Base-by-base conservation (phyloP, 2,113 vertebrate species). In the Marcusenius ussheri region DNA sequence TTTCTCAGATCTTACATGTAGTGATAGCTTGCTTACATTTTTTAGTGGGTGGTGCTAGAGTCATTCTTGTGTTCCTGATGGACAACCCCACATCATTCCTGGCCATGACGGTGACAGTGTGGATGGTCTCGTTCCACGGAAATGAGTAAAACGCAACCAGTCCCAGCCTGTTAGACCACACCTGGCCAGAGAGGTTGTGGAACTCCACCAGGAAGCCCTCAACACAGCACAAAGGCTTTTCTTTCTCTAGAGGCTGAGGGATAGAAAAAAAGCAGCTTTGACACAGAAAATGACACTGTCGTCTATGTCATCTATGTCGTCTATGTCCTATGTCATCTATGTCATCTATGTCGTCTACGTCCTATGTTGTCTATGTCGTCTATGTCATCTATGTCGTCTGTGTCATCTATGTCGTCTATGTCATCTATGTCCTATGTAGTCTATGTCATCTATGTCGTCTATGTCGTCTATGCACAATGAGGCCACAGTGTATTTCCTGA, bases 51-150 rank as follows among this genome's bases (percentile, higher is more conserved):
- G 92, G 94, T 3, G 96, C 96, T 0, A 99, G 95, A 0, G 96
- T 98, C 93, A 99, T 95, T 92, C 98, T 96, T 17, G 94, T 96
- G 94, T 99, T 99, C 53, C 92, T 11, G 9, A 53, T 62, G 1
- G 98, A 99, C 89, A 92, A 91, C 1, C 98, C 98, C 31, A 97
- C 0, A 15, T 96, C 97, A 89, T 99, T 99, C 94, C 95, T 77
- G 35, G 98, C 97, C 90, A 96, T 49, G 35, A 99, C 91, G 0
- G 96, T 97, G 70, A 99, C 2, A 0, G 94, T 96, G 19, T 97
- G 97, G 0, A 89, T 91, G 45, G 93, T 94, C n/a, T 96, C 95
- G 3, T 91, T 92, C 97, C 97, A 97, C 0, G 92, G 91, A 45
- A 99, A 99, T 0, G 94, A 97, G 92, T 95, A 96, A 27, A 91